These are phyloP conservation scores for Chionoecetes opilio DNA, from an alignment of 1,140 invertebrate genomes.

Conservation along the genomic window DNA sequence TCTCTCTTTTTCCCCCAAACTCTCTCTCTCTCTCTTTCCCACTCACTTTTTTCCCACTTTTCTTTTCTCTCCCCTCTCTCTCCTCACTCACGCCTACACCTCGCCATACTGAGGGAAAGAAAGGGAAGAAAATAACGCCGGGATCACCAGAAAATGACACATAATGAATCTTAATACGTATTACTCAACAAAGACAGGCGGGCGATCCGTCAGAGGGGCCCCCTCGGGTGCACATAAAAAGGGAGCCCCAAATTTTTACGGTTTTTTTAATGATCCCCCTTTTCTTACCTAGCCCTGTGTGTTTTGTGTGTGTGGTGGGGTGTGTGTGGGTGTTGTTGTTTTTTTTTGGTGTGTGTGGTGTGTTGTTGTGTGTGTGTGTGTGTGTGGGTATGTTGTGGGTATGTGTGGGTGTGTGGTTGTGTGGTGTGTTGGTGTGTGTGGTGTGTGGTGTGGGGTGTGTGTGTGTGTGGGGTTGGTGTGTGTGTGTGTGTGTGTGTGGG, in stretches of 20 bases:
- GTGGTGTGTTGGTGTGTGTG: not conserved
- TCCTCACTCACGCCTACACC: not conserved
- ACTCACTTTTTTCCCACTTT: not conserved
- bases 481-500: not conserved
- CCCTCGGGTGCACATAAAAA: too few species aligned
- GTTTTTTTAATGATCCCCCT: too few species aligned
- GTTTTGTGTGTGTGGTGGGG: too few species aligned
- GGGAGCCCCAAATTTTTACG: too few species aligned
- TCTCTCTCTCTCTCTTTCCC: not conserved
- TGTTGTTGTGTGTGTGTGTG: too few species aligned
- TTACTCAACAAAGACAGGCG: not conserved
- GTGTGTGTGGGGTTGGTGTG: not conserved
- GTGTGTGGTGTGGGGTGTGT: too few species aligned
- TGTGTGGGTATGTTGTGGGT: too few species aligned
- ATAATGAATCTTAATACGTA: not conserved
- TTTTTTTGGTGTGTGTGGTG: too few species aligned
- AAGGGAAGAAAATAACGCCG: not conserved
- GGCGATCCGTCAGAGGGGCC: not conserved
- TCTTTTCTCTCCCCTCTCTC: not conserved
- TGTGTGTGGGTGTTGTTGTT: too few species aligned
- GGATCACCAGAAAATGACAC: not conserved
- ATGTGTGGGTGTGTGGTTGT: too few species aligned
- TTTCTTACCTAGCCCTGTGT: too few species aligned
- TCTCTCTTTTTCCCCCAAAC: not conserved
- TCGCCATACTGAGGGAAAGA: not conserved